Conservation (phyloP, 2,888 invertebrate genomes). For the Erebia ligea region DNA sequence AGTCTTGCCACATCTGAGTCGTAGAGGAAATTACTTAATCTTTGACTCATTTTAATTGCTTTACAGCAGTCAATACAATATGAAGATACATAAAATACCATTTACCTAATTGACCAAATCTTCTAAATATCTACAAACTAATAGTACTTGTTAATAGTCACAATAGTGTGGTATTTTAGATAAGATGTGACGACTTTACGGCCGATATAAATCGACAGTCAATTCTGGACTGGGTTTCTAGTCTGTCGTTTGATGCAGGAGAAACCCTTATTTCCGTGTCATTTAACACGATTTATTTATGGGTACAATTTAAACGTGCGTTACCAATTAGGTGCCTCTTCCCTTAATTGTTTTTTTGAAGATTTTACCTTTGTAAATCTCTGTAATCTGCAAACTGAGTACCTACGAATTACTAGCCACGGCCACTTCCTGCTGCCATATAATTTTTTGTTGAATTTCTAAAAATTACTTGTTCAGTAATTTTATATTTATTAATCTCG, state of each 20-base stretch:
- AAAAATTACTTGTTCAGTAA: no score
- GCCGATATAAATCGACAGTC: slow-evolving; percentile 59
- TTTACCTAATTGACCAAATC: slow-evolving; percentile 42
- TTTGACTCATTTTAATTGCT: slow-evolving; percentile 25
- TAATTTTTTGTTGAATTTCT: no score
- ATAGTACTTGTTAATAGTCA: no score
- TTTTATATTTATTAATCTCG: no score
- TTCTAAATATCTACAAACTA: slow-evolving; percentile 57
- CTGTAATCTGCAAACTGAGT: no score
- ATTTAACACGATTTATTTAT: slow-evolving; percentile 63
- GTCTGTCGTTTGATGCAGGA: slow-evolving; percentile 63
- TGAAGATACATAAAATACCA: slow-evolving; percentile 44
- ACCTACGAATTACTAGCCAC: no score
- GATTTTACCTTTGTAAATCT: not conserved
- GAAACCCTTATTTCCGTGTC: slow-evolving; percentile 49
- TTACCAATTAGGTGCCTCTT: slow-evolving; percentile 27
- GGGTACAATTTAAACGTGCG: slow-evolving; percentile 53
- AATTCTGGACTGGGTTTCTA: slow-evolving; percentile 56
- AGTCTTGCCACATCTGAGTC: not conserved
- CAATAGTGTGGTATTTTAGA: slow-evolving; percentile 63
- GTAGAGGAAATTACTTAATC: not conserved
- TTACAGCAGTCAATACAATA: slow-evolving; percentile 27
- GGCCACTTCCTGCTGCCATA: no score
- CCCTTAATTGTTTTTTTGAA: not conserved
- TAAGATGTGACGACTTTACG: slow-evolving; percentile 69